Evolutionary conservation across 2,888 invertebrate species (phyloP), one percentile per base, ranked within the genome.

Genomic region (Hyalella azteca): DNA sequence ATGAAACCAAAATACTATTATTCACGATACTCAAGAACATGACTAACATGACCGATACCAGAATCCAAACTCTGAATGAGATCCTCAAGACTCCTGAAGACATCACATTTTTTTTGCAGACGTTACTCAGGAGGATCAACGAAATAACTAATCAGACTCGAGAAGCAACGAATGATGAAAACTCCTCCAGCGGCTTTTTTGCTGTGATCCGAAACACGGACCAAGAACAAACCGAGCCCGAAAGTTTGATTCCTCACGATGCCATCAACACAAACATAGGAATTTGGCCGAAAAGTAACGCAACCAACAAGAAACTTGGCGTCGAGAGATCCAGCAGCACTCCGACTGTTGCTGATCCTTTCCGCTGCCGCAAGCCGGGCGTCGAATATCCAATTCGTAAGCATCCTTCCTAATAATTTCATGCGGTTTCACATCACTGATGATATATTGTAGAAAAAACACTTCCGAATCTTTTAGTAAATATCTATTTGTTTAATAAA

Each of bases 1-100:
- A 36, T 66, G 11, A 66, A 19, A 36, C 36, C 29, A 66, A 66
- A 66, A 19, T 66, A 3, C 36, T 36, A 36, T 36, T 66, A 0
- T 66, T 66, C 66, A 32, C 36, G 7, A 36, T 66, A 19, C 66
- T 66, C 5, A 66, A 66, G 36, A 66, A 66, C 66, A 66, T 66
- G 66, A 66, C 66, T 0, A 66, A 66, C 36, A 66, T 66, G 66
- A 66, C 66, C 3, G 66, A 66, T 36, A 66, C 66, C 36, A 66
- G 66, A 66, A 3, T 66, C 13, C 36, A 66, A 36, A 36, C 36
- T 19, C 19, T 66, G 36, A 66, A 66, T 15, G 66, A 66, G 36
- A 66, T 66, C 29, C 36, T 66, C 19, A 66, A 66, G 19, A 66
- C 66, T 32, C 66, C 66, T 11, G 66, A 66, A 66, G 66, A 66